Evolutionary conservation across 2,888 invertebrate species (phyloP), one percentile per base, ranked within the genome.

Genomic region (Campoplex nolae): DNA sequence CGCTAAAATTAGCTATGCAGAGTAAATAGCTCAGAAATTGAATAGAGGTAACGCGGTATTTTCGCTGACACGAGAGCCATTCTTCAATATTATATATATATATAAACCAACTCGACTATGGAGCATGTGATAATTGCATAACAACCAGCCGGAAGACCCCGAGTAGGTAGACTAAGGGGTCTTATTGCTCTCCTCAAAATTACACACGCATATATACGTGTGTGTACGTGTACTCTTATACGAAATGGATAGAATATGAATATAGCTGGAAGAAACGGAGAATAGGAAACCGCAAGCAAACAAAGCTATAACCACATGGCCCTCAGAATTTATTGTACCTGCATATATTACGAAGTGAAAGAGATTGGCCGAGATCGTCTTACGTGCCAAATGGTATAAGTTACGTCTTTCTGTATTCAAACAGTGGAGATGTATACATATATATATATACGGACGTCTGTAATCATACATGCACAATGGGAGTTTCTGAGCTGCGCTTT

Each of bases 91-190:
- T 23, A 23, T 23, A 23, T 23, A 23, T 23, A 23, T 23, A 16
- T 23, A 54, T 68, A 77, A 77, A 68, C 54, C 65, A 58, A 79
- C 78, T 84, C 81, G 77, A 70, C 73, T 81, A 56, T 51, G 78
- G 42, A 23, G 84, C 79, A 88, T 86, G 84, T 86, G 87, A 89
- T 89, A 89, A 89, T 89, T 89, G 83, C 82, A 78, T 83, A 84
- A 89, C 85, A 85, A 67, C 79, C 56, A 83, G 74, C 51, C 54
- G 65, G 65, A 62, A 75, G 68, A 84, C 77, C 75, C 71, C 58
- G 81, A 74, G 62, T 71, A 58, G n/a, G 62, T 58, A 45, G 54
- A 32, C 68, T 42, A 51, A 51, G 18, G 58, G 78, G 73, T 62
- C 62, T 75, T 62, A 78, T 70, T 70, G 78, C 68, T 68, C 23